phyloP scores from a whole-genome alignment of 2,888 invertebrate genomes.

The Xylota segnis region DNA sequence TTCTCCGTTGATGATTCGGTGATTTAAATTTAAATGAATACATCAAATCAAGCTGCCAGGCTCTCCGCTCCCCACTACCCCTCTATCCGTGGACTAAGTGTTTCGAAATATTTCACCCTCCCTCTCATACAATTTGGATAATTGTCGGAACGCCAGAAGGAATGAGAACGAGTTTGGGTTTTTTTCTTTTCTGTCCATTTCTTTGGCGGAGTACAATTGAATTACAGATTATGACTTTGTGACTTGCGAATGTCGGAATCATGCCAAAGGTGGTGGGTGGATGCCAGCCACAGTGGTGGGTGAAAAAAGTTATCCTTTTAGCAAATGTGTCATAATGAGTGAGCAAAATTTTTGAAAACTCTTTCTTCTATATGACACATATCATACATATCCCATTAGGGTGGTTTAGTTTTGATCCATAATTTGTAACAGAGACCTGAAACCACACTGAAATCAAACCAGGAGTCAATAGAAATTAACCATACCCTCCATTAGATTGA shows the following conservation, averaged over 20 bases:
- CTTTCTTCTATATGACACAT: too few relatives aligned
- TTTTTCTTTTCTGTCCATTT: conserved; percentile 9
- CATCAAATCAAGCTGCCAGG: conserved; percentile 69
- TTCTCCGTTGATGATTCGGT: conserved; percentile 68
- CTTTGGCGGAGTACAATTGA: conserved; percentile 42
- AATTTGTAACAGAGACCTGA: too few relatives aligned
- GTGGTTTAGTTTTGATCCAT: too few relatives aligned
- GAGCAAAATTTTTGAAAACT: background rate
- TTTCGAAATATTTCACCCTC: conserved; percentile 25
- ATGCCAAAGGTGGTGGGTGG: conserved; percentile 19
- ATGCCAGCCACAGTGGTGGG: background rate
- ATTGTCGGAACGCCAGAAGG: conserved; percentile 58
- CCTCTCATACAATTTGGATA: conserved; percentile 53
- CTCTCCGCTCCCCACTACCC: background rate
- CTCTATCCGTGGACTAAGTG: background rate
- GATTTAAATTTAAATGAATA: conserved; percentile 75
- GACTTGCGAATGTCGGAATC: conserved; percentile 23
- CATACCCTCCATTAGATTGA: too few relatives aligned
- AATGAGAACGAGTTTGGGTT: conserved; percentile 19
- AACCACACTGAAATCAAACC: too few relatives aligned
- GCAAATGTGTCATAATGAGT: background rate
- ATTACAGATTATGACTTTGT: conserved; percentile 57
- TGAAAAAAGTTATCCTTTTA: background rate
- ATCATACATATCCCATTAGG: too few relatives aligned
- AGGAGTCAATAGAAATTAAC: too few relatives aligned